Conservation (phyloP, 2,797 vertebrate genomes). For the Australoheros facetus region DNA sequence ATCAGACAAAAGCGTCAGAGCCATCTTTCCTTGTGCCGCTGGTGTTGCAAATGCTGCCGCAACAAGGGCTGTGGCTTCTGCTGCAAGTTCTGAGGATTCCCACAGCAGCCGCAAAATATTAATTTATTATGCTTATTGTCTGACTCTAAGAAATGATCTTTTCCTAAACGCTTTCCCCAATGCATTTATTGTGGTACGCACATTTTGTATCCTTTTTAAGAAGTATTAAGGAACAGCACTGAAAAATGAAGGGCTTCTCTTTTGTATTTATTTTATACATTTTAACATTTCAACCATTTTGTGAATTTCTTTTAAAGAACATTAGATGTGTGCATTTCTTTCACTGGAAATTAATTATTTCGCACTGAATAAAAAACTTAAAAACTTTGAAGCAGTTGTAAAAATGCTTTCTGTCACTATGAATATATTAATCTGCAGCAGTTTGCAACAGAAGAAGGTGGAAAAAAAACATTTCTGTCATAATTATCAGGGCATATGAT, state of each 20-base stretch:
- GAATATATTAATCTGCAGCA: background rate
- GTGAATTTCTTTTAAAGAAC: slow-evolving; percentile 35
- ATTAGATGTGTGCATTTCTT: slow-evolving; percentile 7
- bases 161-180: slow-evolving; percentile 16
- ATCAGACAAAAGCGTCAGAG: slow-evolving; percentile 77
- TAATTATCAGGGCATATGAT: background rate
- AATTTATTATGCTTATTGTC: slow-evolving; percentile 49
- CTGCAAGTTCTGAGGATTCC: slow-evolving; percentile 78
- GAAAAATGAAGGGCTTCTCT: background rate
- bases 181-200: slow-evolving; percentile 10
- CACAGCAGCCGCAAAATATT: background rate
- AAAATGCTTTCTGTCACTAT: slow-evolving; percentile 20
- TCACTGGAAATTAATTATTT: slow-evolving; percentile 16
- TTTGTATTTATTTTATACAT: slow-evolving; percentile 67
- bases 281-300: slow-evolving; percentile 42
- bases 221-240: slow-evolving; percentile 25
- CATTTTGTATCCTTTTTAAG: slow-evolving; percentile 36
- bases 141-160: background rate
- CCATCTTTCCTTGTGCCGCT: slow-evolving; percentile 81
- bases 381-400: slow-evolving; percentile 11
- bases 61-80: slow-evolving; percentile 79
- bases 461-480: background rate
- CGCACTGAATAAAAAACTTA: slow-evolving; percentile 42
- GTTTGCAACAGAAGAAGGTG: background rate
- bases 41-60: slow-evolving; percentile 84